Percentiles rank a stretch among this genome's conserved stretches.
phyloP scores from a whole-genome alignment of 2,113 vertebrate genomes.

The Microcebus ravelobensis region DNA sequence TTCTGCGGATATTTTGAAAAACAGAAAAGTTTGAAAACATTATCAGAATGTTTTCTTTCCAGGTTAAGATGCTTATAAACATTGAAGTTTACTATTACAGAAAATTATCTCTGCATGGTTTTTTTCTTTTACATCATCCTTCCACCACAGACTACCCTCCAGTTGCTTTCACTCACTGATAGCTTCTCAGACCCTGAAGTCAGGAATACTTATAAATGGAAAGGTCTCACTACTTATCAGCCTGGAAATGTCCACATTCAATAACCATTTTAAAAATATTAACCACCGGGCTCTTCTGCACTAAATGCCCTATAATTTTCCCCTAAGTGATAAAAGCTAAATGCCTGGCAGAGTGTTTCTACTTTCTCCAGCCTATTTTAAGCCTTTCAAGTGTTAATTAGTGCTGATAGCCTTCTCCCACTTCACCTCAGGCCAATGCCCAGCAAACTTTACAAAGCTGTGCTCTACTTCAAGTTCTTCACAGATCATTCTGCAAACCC shows the following conservation, averaged over 20 bases:
- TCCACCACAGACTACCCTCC: background rate
- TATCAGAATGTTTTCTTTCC: constrained; percentile 15
- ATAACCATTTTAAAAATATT: background rate
- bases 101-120: background rate
- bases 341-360: background rate
- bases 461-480: background rate
- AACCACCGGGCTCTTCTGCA: background rate
- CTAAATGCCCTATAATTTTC: background rate
- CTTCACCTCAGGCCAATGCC: background rate
- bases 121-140: background rate
- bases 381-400: constrained; percentile 13
- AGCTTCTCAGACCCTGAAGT: background rate
- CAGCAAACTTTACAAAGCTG: background rate
- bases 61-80: background rate
- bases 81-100: background rate
- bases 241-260: background rate
- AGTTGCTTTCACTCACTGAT: background rate
- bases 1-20: background rate
- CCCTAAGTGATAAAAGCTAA: constrained; percentile 8
- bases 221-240: background rate
- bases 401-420: background rate
- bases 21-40: background rate
- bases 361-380: background rate
- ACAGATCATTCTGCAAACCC: background rate
- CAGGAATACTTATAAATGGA: background rate